Evolutionary conservation across 2,888 invertebrate genomes (phyloP), one percentile per base, ranked within the genome.

Genomic region (Hipparchia semele): DNA sequence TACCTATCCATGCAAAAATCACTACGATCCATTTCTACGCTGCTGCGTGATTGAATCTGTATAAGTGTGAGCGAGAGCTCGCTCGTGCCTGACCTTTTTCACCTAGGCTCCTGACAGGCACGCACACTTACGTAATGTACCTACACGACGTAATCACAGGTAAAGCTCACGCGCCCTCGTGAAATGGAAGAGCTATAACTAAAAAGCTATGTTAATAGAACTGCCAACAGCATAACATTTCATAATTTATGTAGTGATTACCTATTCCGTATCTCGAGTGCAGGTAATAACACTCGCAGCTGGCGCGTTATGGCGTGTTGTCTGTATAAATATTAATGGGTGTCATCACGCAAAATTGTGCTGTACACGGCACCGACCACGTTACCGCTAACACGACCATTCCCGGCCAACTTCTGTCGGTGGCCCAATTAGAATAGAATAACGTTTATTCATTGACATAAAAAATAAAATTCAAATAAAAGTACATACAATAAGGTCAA

Each of bases 291-390:
- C 64, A 64, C 46, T 64, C 64, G 10, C 49, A 51, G 51, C 53
- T 6, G 23, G 51, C 23, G 23, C 51, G 12, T 33, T 53, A 65
- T 53, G 65, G 65, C 65, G 65, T 53, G 64, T 65, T 7, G 51
- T 33, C 51, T 70, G 56, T 33, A 46, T 23, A 56, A 64, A 70
- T 61, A 70, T 70, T 64, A 70, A 61, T 70, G 56, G 61, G 56
- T 62, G 70, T 62, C 54, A 62, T 61, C 70, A 70, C 70, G 62
- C 66, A 23, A 71, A 67, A 58, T 23, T 60, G 59, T 60, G 39
- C 23, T 60, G 59, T 60, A 12, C 59, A 39, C 39, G 59, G 59
- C 10, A 33, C 59, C 39, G 39, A 39, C 2, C 39, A 8, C 58
- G 13, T 13, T 58, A 13, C 23, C 23, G 23, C 23, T 23, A 23